These are phyloP conservation scores for Clarias batrachus DNA, from an alignment of 2,113 vertebrate species.

Conservation along the genomic window DNA sequence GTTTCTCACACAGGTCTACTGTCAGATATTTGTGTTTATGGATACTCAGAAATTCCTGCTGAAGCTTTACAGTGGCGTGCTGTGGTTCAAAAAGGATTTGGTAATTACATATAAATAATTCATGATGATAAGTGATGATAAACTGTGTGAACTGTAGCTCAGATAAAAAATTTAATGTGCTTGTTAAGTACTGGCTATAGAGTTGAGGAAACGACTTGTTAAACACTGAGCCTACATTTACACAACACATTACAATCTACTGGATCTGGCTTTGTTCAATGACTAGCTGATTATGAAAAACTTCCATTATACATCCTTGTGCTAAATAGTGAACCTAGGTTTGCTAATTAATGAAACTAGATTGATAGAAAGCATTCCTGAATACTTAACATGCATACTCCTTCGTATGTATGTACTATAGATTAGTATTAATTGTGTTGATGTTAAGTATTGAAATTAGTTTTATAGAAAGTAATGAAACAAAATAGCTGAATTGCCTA, in stretches of 20 bases:
- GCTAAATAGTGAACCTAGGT: background rate
- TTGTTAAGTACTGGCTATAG: background rate
- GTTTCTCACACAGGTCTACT: background rate
- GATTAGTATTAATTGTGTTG: too few species aligned
- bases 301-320: background rate
- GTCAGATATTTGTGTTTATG: slow-evolving; percentile 46
- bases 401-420: too few species aligned
- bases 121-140: background rate
- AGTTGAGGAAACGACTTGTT: background rate
- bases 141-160: background rate
- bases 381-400: too few species aligned
- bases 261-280: background rate
- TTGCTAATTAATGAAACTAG: background rate
- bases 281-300: background rate
- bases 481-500: too few species aligned
- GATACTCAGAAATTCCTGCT: slow-evolving; percentile 55
- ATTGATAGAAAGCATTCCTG: background rate
- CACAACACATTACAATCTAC: background rate
- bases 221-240: background rate
- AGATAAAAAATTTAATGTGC: background rate
- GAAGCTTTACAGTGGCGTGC: slow-evolving; percentile 52
- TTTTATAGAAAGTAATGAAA: too few species aligned
- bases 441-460: too few species aligned
- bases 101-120: slow-evolving; percentile 12
- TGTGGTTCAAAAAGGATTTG: slow-evolving; percentile 55